Evolutionary conservation across 2,113 vertebrate species (phyloP), one percentile per base, ranked within the genome.

Genomic region (Phrynocephalus versicolor): DNA sequence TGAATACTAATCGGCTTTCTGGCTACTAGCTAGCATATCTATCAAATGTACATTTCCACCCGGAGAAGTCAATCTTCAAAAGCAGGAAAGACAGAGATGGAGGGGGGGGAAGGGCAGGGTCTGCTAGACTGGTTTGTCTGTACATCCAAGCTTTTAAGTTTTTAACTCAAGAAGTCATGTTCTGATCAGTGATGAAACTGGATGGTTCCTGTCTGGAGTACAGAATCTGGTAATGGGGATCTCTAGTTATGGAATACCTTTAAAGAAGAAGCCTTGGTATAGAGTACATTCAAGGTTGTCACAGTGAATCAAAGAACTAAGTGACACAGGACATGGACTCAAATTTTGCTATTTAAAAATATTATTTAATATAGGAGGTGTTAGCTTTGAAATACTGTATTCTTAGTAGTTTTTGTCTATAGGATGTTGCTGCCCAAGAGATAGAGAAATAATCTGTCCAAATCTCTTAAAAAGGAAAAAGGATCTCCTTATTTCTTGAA

Each of bases 271-370:
- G 1, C 35, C 27, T 58, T n/a, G 18, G 39, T 57, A 25, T 79
- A n/a, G n/a, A n/a, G n/a, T n/a, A 79, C 55, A 45, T 79, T 72
- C 67, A 72, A 62, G 45, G 41, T 27, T 80, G 37, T 80, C 77
- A 79, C 67, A 72, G 76, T 51, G 60, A 84, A 9, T 6, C n/a
- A 60, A 57, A 73, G 27, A 41, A 39, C 10, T 67, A 30, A 67
- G n/a, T 12, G 30, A 67, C 30, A 67, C 45, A 70, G 10, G 5
- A 51, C 45, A 6, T 51, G 45, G 45, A 51, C 45, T 27, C 10
- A 57, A 3, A n/a, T 69, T 45, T n/a, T 65, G 35, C 37, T 19
- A 21, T 45, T 74, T 64, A 25, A 45, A 83, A 83, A 79, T 19
- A 10, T 51, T 74, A 30, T 67, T 23, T 25, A 41, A 13, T 39